phyloP scores from a whole-genome alignment of 2,113 vertebrate genomes.

The Symphodus melops region DNA sequence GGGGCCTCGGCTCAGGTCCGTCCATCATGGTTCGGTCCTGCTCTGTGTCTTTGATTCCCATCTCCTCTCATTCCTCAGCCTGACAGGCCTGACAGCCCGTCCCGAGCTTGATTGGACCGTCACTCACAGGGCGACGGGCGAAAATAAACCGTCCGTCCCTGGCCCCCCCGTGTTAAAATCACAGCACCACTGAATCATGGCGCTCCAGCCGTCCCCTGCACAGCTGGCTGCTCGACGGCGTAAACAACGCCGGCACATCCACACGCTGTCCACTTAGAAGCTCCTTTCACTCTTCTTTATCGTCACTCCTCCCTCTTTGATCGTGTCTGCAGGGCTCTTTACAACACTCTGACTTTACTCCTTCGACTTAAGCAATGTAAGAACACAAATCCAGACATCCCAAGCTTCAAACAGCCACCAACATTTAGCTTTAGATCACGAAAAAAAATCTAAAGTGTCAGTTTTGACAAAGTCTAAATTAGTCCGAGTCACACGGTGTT shows the following conservation, averaged over 20 bases:
- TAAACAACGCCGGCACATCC: constrained; percentile 24
- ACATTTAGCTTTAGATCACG: too few species aligned
- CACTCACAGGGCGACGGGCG: constrained; percentile 63
- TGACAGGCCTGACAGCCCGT: constrained; percentile 70
- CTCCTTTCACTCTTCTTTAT: constrained; percentile 12
- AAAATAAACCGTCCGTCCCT: constrained; percentile 66
- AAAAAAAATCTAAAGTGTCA: not conserved
- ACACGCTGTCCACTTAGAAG: constrained; percentile 15
- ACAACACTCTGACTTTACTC: constrained; percentile 30
- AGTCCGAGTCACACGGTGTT: too few species aligned
- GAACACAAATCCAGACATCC: not conserved
- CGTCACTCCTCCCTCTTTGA: constrained; percentile 21
- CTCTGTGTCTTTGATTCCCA: constrained; percentile 70
- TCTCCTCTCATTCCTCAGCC: constrained; percentile 75
- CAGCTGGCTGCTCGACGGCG: not conserved
- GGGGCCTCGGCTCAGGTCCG: constrained; percentile 48
- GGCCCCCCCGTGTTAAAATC: constrained; percentile 61
- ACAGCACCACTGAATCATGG: constrained; percentile 59
- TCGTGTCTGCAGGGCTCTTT: constrained; percentile 47
- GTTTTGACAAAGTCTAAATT: too few species aligned
- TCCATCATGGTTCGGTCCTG: constrained; percentile 70
- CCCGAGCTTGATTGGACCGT: constrained; percentile 73
- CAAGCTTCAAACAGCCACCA: too few species aligned
- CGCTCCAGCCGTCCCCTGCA: constrained; percentile 19
- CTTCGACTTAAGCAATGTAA: not conserved